Base-by-base conservation (phyloP, 2,113 vertebrate species). In the Ailuropoda melanoleuca region DNA sequence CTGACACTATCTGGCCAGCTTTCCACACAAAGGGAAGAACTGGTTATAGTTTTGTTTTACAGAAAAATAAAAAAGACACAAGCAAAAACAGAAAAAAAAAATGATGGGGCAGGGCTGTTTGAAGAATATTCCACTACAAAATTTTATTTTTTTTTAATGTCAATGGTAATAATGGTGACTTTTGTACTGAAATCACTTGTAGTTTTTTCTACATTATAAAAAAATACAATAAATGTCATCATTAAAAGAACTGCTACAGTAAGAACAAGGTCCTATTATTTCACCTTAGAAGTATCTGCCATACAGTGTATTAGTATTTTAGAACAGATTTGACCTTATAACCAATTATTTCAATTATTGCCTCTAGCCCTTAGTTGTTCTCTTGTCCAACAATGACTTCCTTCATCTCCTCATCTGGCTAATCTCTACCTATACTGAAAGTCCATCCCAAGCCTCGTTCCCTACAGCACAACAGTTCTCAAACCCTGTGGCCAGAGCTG, bases 1-100 rank as follows among this genome's bases (percentile, higher is more conserved):
- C 58, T 77, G 56, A 96, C 14, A 75, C 43, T 62, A 60, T 26
- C 68, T 64, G 53, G 53, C 8, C 26, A 93, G 55, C 17, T 93
- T 74, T 39, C 53, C 6, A 86, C 26, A 95, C 56, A 64, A 53
- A 95, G 72, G 91, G 48, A 93, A 93, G 13, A 93, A 3, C 10
- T 84, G 15, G 29, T 77, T 72, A 66, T 2, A 90, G 10, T 29
- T 58, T 80, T 88, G 8, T 88, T 89, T 66, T 17, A 75, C 13
- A 89, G 70, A 82, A 85, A 96, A 93, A 81, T 87, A 11, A 95
- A 55, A 94, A 46, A n/a, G 50, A 81, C 3, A 86, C 18, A 46
- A 6, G 68, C 12, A 95, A 93, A 1, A 19, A 90, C 15, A 86
- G 43, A 56, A 13, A 46, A 64, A 78, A 88, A 89, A 26, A 39